Conservation (phyloP, 2,888 invertebrate genomes). For the Arctia plantaginis region DNA sequence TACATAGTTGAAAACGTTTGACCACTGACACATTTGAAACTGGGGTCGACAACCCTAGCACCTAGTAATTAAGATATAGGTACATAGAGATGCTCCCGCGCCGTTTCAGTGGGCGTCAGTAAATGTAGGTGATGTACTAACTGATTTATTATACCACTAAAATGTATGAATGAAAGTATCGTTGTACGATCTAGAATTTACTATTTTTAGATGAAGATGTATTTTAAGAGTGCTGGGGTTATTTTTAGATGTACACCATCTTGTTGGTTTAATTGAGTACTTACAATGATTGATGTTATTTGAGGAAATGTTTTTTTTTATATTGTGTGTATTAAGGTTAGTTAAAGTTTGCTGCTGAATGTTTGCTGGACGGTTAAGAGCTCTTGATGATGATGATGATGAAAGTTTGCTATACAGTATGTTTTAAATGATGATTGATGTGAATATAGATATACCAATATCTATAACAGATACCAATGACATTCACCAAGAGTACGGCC, state of each 20-base stretch:
- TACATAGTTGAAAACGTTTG: not conserved
- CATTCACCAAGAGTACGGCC: not conserved
- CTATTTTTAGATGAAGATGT: constrained; percentile 21
- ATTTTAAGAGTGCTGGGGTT: constrained; percentile 17
- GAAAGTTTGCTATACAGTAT: too few relatives aligned
- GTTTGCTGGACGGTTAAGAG: too few relatives aligned
- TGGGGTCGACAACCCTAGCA: constrained; percentile 22
- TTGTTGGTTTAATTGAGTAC: constrained; percentile 15
- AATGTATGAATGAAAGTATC: constrained; percentile 22
- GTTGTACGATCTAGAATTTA: constrained; percentile 6
- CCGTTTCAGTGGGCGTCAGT: constrained; percentile 40
- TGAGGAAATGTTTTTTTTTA: not conserved
- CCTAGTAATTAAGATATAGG: constrained; percentile 19
- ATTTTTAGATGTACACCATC: constrained; percentile 17
- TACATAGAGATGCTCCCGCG: constrained; percentile 17
- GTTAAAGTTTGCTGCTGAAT: not conserved
- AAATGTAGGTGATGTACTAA: constrained; percentile 38
- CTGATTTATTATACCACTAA: constrained; percentile 30
- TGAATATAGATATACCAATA: not conserved
- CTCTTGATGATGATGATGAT: too few relatives aligned
- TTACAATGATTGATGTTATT: constrained; percentile 11
- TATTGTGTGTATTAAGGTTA: not conserved
- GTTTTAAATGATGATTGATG: too few relatives aligned
- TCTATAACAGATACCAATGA: not conserved
- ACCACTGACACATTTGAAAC: not conserved